These are phyloP conservation scores for Drosophila recens DNA, from an alignment of 2,888 invertebrate genomes.

Conservation along the genomic window DNA sequence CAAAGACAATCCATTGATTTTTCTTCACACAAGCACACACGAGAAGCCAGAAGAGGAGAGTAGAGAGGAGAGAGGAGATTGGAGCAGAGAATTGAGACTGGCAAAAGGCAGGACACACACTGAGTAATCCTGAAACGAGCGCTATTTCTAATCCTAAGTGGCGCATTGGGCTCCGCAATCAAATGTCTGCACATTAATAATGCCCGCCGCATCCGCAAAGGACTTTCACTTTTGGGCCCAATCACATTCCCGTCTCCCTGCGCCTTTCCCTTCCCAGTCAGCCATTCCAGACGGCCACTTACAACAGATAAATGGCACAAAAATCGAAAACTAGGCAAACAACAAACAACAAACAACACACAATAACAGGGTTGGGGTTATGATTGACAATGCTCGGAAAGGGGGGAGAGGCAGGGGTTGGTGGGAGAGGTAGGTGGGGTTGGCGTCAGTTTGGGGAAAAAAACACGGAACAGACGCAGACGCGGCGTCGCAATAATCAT, in stretches of 20 bases:
- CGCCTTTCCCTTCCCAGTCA: background rate
- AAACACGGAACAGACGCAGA: slow-evolving; percentile 68
- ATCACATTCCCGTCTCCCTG: background rate
- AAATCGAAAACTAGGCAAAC: slow-evolving; percentile 59
- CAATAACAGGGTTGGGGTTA: slow-evolving; percentile 40
- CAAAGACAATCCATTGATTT: slow-evolving; percentile 77
- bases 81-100: background rate
- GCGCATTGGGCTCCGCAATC: slow-evolving; percentile 47
- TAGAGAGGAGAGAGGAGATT: background rate
- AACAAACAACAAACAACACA: slow-evolving; percentile 30
- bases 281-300: slow-evolving; percentile 50
- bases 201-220: slow-evolving; percentile 42
- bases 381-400: slow-evolving; percentile 62
- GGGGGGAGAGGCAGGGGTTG: background rate
- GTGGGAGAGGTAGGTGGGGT: background rate
- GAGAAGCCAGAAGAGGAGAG: background rate
- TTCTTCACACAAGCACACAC: slow-evolving; percentile 31
- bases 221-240: slow-evolving; percentile 25
- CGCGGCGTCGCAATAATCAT: slow-evolving; percentile 80
- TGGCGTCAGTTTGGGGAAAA: slow-evolving; percentile 65
- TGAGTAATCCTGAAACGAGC: slow-evolving; percentile 13
- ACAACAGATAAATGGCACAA: slow-evolving; percentile 63
- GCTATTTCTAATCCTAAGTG: slow-evolving; percentile 45
- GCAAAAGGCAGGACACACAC: slow-evolving; percentile 25
- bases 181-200: slow-evolving; percentile 72